Percentiles rank a stretch among this genome's conserved stretches.
Conservation (phyloP, 2,113 vertebrate genomes). For the Channa argus region DNA sequence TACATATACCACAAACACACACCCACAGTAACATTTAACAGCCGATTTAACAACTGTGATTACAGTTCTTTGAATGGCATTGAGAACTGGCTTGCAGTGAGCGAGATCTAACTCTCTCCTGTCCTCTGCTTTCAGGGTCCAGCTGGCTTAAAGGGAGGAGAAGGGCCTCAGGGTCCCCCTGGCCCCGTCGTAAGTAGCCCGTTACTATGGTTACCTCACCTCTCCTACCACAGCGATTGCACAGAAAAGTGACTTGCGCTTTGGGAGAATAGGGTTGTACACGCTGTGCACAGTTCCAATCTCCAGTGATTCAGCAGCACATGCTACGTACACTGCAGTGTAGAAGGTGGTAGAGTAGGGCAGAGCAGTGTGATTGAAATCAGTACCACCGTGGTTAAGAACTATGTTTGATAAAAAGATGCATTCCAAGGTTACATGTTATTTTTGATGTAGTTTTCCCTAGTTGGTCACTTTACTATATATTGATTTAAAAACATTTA, state of each 20-base stretch:
- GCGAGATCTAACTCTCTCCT: slow-evolving; percentile 55
- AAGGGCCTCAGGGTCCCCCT: slow-evolving; percentile 94
- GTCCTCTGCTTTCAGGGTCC: slow-evolving; percentile 86
- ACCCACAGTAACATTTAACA: slow-evolving; percentile 30
- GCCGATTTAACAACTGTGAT: slow-evolving; percentile 63
- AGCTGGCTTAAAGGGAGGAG: slow-evolving; percentile 95
- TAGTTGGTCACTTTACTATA: neutral
- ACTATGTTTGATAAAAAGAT: no score
- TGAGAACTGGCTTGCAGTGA: slow-evolving; percentile 26
- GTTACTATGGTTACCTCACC: slow-evolving; percentile 72
- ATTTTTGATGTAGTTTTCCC: neutral
- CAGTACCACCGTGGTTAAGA: neutral
- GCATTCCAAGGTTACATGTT: no score
- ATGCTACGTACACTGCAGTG: neutral
- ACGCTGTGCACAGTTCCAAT: slow-evolving; percentile 17
- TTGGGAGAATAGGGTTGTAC: slow-evolving; percentile 42
- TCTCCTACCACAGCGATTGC: slow-evolving; percentile 44
- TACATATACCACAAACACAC: neutral
- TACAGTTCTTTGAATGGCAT: slow-evolving; percentile 48
- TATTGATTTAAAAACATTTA: no score
- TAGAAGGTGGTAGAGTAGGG: neutral
- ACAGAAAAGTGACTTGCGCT: slow-evolving; percentile 45
- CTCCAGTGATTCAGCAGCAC: slow-evolving; percentile 23
- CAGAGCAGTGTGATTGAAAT: neutral
- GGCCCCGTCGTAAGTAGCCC: slow-evolving; percentile 92